A percentile compares a stretch with the other conserved stretches of the same genome.
These are phyloP conservation scores for Enteromius unitaeniatus DNA, from an alignment of 2,797 vertebrate genomes.

Conservation along the genomic window DNA sequence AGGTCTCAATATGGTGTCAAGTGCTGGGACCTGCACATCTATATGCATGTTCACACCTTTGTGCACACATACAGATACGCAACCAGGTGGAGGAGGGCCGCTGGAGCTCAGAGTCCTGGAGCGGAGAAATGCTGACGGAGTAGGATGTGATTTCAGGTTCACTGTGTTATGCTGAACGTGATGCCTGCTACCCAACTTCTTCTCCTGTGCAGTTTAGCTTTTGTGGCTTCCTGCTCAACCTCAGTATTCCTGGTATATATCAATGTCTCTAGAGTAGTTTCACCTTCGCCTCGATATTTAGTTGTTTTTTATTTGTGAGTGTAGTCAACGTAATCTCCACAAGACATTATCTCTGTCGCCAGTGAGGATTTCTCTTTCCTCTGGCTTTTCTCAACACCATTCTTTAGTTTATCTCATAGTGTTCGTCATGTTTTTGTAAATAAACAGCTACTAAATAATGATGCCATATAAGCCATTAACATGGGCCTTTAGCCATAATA, in stretches of 20 bases:
- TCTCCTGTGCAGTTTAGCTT: constrained; percentile 21
- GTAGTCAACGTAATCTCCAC: background rate
- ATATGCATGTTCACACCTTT: constrained; percentile 72
- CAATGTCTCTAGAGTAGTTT: background rate
- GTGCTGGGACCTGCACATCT: constrained; percentile 77
- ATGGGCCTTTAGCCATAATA: constrained; percentile 69
- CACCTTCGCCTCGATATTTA: background rate
- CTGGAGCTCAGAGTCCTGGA: constrained; percentile 42
- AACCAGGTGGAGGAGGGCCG: constrained; percentile 55
- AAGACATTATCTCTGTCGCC: background rate
- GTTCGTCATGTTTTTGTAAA: constrained; percentile 67
- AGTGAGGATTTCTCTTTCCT: background rate
- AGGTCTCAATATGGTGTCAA: constrained; percentile 76
- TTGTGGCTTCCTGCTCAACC: background rate
- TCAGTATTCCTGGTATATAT: background rate
- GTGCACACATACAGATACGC: constrained; percentile 49
- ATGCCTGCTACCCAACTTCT: constrained; percentile 22
- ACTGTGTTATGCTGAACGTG: constrained; percentile 35
- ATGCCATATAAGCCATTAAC: constrained; percentile 64
- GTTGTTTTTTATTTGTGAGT: background rate
- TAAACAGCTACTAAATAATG: constrained; percentile 64
- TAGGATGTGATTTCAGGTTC: constrained; percentile 27
- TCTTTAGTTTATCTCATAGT: constrained; percentile 59
- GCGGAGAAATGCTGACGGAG: constrained; percentile 50
- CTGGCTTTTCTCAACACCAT: constrained; percentile 19